Conservation (phyloP, 2,797 vertebrate species). For the Chloroceryle amazona region DNA sequence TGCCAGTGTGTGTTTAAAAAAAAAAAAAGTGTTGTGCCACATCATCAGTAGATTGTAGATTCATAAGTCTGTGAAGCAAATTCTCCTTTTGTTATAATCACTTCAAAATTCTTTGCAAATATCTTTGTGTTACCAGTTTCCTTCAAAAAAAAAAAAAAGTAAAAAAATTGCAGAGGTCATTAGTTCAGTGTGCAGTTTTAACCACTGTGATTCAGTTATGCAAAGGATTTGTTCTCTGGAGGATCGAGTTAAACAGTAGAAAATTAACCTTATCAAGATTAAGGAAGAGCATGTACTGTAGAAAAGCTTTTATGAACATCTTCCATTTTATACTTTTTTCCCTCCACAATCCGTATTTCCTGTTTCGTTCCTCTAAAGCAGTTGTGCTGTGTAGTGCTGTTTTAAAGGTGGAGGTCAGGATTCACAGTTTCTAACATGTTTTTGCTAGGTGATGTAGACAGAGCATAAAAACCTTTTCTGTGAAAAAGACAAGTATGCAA, state of each 20-base stretch:
- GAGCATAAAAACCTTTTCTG: not conserved
- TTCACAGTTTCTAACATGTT: not conserved
- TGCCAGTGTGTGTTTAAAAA: not conserved
- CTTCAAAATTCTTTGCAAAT: not conserved
- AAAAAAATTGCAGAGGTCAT: not conserved
- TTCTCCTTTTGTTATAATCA: not conserved
- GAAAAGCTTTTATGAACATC: not conserved
- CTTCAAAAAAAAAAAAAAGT: not conserved
- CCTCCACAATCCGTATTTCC: accelerated
- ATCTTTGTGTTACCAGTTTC: not conserved
- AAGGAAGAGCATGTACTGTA: not conserved
- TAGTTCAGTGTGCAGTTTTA: not conserved
- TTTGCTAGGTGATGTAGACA: not conserved
- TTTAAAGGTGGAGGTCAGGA: not conserved
- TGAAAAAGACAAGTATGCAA: not conserved
- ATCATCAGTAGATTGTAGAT: conserved; percentile 49
- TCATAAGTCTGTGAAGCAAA: not conserved
- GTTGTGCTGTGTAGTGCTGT: not conserved
- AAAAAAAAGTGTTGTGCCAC: conserved; percentile 28
- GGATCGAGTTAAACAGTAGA: not conserved
- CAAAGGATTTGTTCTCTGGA: not conserved
- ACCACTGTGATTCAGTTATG: not conserved
- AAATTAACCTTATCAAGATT: not conserved
- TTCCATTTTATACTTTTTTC: not conserved
- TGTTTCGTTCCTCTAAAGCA: not conserved